Conservation (phyloP, 2,888 invertebrate genomes). For the Hypolimnas misippus region DNA sequence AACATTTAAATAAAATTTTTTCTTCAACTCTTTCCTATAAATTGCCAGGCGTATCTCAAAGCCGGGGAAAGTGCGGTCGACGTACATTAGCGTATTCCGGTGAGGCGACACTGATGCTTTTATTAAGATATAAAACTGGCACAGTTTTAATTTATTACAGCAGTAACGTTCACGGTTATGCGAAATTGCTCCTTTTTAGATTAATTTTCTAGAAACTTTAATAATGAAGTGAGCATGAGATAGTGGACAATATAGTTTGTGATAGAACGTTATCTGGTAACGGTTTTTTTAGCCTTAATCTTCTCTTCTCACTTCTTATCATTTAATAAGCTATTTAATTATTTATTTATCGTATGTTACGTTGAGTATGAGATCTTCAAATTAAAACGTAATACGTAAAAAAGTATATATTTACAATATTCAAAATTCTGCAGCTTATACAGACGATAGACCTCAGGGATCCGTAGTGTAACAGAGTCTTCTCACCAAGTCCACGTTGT, state of each 20-base stretch:
- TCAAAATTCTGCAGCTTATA: no score
- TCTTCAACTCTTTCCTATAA: background rate
- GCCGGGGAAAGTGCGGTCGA: conserved; percentile 22
- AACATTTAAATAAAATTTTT: background rate
- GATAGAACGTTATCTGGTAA: background rate
- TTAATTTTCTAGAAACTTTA: background rate
- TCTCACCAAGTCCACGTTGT: no score
- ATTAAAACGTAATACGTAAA: no score
- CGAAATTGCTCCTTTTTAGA: background rate
- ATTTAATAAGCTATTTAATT: background rate
- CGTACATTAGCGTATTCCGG: conserved; percentile 25
- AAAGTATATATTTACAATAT: no score
- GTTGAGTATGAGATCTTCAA: no score
- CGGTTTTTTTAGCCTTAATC: background rate
- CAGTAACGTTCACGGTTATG: conserved; percentile 3
- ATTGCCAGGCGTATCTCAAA: conserved; percentile 19
- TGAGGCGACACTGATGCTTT: conserved; percentile 20
- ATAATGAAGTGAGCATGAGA: background rate
- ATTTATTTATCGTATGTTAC: background rate
- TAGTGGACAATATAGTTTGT: background rate
- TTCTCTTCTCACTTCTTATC: background rate
- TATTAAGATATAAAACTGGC: conserved; percentile 24
- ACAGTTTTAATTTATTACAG: conserved; percentile 26
- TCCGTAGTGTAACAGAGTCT: no score
- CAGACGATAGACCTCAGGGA: no score